These are phyloP conservation scores for Helostoma temminkii DNA, from an alignment of 2,797 vertebrate genomes.

Conservation along the genomic window DNA sequence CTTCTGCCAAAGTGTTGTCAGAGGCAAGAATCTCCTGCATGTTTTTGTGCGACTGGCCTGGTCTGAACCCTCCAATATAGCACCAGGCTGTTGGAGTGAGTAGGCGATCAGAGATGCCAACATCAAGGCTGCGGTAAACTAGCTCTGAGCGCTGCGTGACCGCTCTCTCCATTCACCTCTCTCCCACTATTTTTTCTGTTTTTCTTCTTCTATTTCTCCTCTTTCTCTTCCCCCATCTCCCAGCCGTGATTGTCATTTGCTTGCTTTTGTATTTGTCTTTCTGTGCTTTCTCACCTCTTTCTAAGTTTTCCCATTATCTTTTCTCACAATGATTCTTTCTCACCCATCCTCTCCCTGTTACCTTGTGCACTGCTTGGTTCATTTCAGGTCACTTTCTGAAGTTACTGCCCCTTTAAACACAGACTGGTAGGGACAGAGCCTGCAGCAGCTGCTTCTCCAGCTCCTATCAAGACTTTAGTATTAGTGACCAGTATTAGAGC, in stretches of 20 bases:
- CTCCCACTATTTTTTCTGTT: constrained; percentile 8
- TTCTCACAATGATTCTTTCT: neutral
- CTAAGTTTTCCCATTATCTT: constrained; percentile 37
- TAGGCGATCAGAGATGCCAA: constrained; percentile 53
- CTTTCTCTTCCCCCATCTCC: neutral
- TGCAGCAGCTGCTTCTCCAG: neutral
- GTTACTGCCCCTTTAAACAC: constrained; percentile 19
- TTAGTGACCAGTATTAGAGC: constrained; percentile 6
- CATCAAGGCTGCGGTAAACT: constrained; percentile 51
- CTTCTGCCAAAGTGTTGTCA: constrained; percentile 23
- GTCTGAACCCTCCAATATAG: constrained; percentile 50
- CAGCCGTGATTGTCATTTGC: constrained; percentile 4
- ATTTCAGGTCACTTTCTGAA: constrained; percentile 26
- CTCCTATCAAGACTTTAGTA: neutral
- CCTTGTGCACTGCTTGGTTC: constrained; percentile 14
- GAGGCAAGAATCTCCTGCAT: constrained; percentile 41
- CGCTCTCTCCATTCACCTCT: constrained; percentile 30
- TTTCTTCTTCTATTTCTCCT: neutral
- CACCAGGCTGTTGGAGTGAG: constrained; percentile 50
- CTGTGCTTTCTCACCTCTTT: neutral
- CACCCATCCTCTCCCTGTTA: constrained; percentile 10
- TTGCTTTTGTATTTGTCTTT: constrained; percentile 10
- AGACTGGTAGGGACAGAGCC: constrained; percentile 8
- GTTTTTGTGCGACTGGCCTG: constrained; percentile 45
- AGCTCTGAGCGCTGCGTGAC: constrained; percentile 19